Conservation (phyloP, 2,113 vertebrate genomes). For the Canis aureus region DNA sequence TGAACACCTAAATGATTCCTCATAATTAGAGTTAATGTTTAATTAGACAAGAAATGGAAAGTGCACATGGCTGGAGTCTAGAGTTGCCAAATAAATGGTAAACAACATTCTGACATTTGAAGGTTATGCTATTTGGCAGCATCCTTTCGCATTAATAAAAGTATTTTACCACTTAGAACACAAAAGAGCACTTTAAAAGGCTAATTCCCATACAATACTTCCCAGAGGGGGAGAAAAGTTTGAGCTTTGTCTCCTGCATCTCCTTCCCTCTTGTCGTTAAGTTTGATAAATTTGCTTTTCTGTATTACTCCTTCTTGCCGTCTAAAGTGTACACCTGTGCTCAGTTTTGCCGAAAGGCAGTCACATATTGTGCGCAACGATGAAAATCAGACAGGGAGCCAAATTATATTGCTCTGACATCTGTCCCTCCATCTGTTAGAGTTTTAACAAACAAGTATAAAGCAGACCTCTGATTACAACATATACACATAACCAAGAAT, state of each 20-base stretch:
- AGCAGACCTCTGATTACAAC: conserved; percentile 80
- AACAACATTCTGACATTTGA: conserved; percentile 67
- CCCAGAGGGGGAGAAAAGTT: conserved; percentile 4
- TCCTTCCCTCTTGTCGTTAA: conserved; percentile 46
- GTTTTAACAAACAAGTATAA: conserved; percentile 81
- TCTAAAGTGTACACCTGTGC: conserved; percentile 79
- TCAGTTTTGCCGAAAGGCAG: conserved; percentile 80
- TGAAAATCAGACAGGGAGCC: conserved; percentile 81
- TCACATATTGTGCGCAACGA: conserved; percentile 77
- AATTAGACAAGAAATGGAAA: conserved; percentile 61
- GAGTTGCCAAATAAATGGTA: conserved; percentile 64
- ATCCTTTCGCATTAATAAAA: conserved; percentile 3
- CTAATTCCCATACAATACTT: conserved; percentile 28
- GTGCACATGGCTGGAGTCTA: not conserved
- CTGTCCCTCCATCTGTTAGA: conserved; percentile 88
- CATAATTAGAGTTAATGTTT: conserved; percentile 55
- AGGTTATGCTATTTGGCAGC: conserved; percentile 59
- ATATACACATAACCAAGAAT: conserved; percentile 70
- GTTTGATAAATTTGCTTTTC: conserved; percentile 68
- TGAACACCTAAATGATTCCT: conserved; percentile 55
- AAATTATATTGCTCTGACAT: conserved; percentile 87
- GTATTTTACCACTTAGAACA: conserved; percentile 42
- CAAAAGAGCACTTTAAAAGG: conserved; percentile 43
- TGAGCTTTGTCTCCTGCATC: conserved; percentile 30
- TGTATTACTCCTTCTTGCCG: conserved; percentile 7